Conservation (phyloP, 2,113 vertebrate genomes). For the Malurus alboscapulatus region DNA sequence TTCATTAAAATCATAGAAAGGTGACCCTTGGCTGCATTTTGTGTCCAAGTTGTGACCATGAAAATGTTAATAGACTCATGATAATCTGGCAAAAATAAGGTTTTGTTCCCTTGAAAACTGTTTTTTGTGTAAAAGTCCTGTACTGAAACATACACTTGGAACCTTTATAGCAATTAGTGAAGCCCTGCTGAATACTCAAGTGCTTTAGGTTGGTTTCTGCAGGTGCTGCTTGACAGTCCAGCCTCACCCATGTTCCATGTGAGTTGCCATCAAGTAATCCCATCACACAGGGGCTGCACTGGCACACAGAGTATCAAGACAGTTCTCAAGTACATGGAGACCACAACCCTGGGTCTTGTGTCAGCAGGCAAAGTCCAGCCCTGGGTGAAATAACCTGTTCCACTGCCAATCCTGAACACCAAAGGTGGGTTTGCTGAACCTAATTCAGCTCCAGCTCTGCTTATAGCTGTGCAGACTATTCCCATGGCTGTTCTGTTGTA, state of each 20-base stretch:
- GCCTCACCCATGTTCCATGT: fast-evolving
- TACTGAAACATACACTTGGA: background rate
- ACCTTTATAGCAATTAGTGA: background rate
- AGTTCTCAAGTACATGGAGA: background rate
- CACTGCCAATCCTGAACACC: background rate
- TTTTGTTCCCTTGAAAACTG: background rate
- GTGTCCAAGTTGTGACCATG: background rate
- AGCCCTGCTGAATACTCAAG: background rate
- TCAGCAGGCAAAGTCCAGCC: background rate
- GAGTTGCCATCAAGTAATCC: background rate
- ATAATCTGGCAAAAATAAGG: background rate
- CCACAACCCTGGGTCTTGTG: background rate
- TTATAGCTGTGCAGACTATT: background rate
- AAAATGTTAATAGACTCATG: background rate
- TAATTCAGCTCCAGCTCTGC: background rate
- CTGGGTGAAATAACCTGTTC: background rate
- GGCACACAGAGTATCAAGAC: background rate
- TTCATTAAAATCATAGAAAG: background rate
- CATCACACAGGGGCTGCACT: background rate
- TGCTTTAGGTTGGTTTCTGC: background rate
- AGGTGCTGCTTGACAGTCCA: background rate
- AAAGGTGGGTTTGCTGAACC: background rate
- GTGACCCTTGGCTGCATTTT: background rate
- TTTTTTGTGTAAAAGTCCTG: background rate
- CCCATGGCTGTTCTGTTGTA: background rate